Base-by-base conservation (phyloP, 2,888 invertebrate genomes). In the Epsilonema sp. region DNA sequence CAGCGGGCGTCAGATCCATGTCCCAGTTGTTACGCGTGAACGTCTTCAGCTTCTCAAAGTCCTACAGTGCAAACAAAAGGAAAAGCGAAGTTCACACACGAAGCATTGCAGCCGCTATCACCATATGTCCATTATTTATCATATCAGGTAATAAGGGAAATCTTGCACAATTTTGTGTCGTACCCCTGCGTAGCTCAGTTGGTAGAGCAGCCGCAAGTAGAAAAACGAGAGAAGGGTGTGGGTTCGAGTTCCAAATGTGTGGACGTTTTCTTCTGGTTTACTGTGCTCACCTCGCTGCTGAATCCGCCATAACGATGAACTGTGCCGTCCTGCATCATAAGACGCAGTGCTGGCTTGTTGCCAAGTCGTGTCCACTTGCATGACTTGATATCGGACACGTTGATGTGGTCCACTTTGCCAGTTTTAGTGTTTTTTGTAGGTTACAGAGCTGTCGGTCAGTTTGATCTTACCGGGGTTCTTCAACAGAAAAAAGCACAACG, bases 361-460 rank as follows among this genome's bases (percentile, higher is more conserved):
- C 87, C 82, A 56, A 97, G 78, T 60, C 83, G 80, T 65, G 90
- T 82, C 73, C 89, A 92, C 65, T 84, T 82, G 0, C 86, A 82
- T 47, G 80, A 70, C 46, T 90, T 87, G 59, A 97, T 80, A 55
- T 94, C 92, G 42, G 75, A 71, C 0, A 79, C 74, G 31, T 76
- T 73, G 53, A 92, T 78, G 63, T 86, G 84, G 63, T 90, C 90
- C 1, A 90, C 83, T 69, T 89, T 90, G 1, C 94, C 94, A 1
- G 92, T 94, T 70, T 86, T 89, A 54, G 76, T 80, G 67, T 90
- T 92, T 67, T n/a, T 92, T 92, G 65, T 90, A 97, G 42, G 82
- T 75, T 31, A 94, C 79, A 57, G 77, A 78, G 61, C 82, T 80
- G 54, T 87, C 86, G 1, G 86, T 84, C 67, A 97, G 75, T 68